These are phyloP conservation scores for Ochropleura plecta DNA, from an alignment of 2,888 invertebrate genomes.

Conservation along the genomic window DNA sequence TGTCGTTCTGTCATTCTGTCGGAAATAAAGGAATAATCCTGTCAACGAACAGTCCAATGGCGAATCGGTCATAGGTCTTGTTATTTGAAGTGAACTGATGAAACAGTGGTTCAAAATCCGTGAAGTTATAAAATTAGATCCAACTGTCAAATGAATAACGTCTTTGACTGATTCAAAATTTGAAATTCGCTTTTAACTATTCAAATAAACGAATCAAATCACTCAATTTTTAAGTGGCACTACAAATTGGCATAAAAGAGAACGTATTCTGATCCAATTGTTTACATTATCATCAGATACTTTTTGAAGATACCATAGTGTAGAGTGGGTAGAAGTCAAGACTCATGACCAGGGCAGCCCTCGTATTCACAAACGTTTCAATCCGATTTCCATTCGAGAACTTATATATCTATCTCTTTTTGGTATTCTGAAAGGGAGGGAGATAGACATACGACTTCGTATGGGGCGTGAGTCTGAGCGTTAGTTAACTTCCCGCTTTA, in stretches of 20 bases:
- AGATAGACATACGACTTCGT: too few species aligned
- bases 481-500: background rate
- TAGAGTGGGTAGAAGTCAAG: background rate
- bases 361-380: too few species aligned
- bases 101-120: background rate
- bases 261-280: background rate
- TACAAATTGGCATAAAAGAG: background rate
- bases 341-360: too few species aligned
- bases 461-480: background rate
- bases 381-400: too few species aligned
- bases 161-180: background rate
- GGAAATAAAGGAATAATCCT: too few species aligned
- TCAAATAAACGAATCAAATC: background rate
- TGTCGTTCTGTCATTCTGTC: too few species aligned
- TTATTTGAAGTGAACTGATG: background rate
- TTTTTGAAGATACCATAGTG: background rate
- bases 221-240: background rate
- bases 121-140: background rate
- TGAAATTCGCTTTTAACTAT: background rate
- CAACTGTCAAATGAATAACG: background rate
- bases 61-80: background rate
- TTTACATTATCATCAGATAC: background rate
- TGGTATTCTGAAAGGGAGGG: too few species aligned
- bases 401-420: too few species aligned
- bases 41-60: too few species aligned